Evolutionary conservation across 2,888 invertebrate genomes (phyloP), one percentile per base, ranked within the genome.

Genomic region (Tinea trinotella): DNA sequence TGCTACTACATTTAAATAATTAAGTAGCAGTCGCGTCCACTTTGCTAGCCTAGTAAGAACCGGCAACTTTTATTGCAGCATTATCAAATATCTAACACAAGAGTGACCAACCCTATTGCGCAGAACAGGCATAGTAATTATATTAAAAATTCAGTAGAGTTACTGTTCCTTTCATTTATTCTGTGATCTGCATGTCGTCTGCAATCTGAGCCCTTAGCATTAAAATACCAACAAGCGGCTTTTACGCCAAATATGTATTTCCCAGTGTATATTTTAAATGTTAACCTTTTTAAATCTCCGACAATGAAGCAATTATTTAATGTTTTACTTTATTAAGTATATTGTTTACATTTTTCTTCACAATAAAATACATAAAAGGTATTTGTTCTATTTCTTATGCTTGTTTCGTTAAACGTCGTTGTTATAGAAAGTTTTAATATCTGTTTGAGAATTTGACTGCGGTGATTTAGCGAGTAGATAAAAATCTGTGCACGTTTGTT

Each of bases 401-500:
- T 7, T 22, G 22, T 5, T 5, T 22, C 3, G 4, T 7, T 7
- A 22, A 3, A 7, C 4, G 22, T 22, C 22, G 22, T 3, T 30
- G 7, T 4, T 30, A 30, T 30, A 30, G 30, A 30, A 30, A 30
- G 30, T 7, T 4, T 10, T 30, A 30, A 30, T 30, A 10, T 40
- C 40, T 19, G 46, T 46, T 46, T 2, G 10, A 24, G 10, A 50
- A 50, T 22, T 46, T 12, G 13, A 57, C 61, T 62, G 60, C 57
- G 57, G 57, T 59, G 63, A 68, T 69, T 65, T 60, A 58, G 65
- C 67, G 65, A 15, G 65, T 64, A 68, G 66, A 71, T 68, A 63
- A 61, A 5, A 58, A 55, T 55, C 62, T 66, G 64, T 64, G 64
- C 67, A 63, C 65, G 69, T 70, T 64, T 66, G 68, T 73, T 76